These are phyloP conservation scores for Pelobates cultripes DNA, from an alignment of 2,797 vertebrate genomes.

Conservation along the genomic window DNA sequence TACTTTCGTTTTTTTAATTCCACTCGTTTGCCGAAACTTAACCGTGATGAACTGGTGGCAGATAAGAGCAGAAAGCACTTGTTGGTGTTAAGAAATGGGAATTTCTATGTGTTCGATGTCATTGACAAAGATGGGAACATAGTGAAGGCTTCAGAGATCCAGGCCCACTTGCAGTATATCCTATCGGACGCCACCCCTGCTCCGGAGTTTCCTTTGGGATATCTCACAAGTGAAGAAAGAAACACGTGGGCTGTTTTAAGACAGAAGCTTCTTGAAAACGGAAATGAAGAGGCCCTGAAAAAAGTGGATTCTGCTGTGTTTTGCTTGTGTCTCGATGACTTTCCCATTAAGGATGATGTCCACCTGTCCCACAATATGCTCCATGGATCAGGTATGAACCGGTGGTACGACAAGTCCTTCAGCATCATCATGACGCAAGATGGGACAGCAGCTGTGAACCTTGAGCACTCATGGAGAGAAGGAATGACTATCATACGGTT, in stretches of 20 bases:
- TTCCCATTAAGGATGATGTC: conserved; percentile 76
- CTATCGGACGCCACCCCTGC: conserved; percentile 75
- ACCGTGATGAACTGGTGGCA: conserved; percentile 85
- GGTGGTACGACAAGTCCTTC: conserved; percentile 98
- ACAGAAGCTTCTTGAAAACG: conserved; percentile 77
- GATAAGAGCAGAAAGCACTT: conserved; percentile 83
- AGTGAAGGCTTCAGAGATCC: conserved; percentile 83
- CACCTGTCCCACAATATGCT: conserved; percentile 92
- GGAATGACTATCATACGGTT: conserved; percentile 95
- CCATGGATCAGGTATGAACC: conserved; percentile 88
- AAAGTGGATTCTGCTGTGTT: conserved; percentile 90
- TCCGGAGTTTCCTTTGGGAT: conserved; percentile 80
- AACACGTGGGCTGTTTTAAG: conserved; percentile 88
- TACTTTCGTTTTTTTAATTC: conserved; percentile 97
- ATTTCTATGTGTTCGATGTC: conserved; percentile 91
- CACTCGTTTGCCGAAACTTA: conserved; percentile 82
- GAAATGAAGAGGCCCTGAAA: conserved; percentile 79
- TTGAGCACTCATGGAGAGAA: conserved; percentile 97
- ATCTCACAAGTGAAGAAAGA: conserved; percentile 89
- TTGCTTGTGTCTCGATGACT: conserved; percentile 92
- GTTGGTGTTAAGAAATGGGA: conserved; percentile 86
- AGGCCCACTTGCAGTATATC: conserved; percentile 87
- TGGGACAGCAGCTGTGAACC: conserved; percentile 86
- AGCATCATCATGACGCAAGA: conserved; percentile 87
- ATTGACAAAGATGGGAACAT: conserved; percentile 86